Conservation (phyloP, 1,140 invertebrate species). For the Aphelenchoides avenae region DNA sequence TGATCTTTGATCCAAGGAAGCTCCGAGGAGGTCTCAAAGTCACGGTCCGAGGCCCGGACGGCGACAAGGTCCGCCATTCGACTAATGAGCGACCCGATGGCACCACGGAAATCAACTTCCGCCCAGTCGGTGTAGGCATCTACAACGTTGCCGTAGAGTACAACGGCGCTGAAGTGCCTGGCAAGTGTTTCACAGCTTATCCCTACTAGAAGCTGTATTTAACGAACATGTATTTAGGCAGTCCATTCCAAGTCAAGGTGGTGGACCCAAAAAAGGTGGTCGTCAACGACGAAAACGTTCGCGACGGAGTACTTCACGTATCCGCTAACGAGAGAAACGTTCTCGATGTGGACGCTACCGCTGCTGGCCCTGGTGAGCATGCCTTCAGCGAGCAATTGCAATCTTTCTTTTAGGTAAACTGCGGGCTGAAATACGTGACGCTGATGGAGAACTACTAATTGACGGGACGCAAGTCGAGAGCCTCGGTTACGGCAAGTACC, state of each 20-base stretch:
- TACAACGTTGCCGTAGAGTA: conserved; percentile 72
- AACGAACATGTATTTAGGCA: too few relatives aligned
- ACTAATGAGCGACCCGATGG: conserved; percentile 41
- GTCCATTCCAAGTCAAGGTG: conserved; percentile 71
- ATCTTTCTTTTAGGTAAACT: conserved; percentile 55
- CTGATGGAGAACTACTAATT: conserved; percentile 65
- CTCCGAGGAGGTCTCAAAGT: conserved; percentile 59
- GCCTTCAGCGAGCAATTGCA: neutral
- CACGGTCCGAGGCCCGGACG: conserved; percentile 43
- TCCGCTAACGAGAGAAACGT: conserved; percentile 64
- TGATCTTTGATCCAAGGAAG: conserved; percentile 62
- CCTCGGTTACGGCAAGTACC: conserved; percentile 59
- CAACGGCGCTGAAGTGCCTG: conserved; percentile 68
- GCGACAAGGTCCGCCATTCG: conserved; percentile 33
- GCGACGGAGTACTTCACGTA: conserved; percentile 59
- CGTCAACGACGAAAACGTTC: conserved; percentile 68
- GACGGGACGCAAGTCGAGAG: conserved; percentile 45
- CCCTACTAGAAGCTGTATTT: too few relatives aligned
- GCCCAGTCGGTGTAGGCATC: conserved; percentile 70
- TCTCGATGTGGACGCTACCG: conserved; percentile 67
- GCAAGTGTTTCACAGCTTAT: conserved; percentile 54
- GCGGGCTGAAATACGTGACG: conserved; percentile 69
- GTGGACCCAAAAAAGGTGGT: conserved; percentile 69
- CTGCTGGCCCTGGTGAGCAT: conserved; percentile 67
- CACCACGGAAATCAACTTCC: conserved; percentile 58